A percentile compares a stretch with the other conserved stretches of the same genome.
phyloP scores from a whole-genome alignment of 2,797 vertebrate species.

The Cacajao melanocephalus region DNA sequence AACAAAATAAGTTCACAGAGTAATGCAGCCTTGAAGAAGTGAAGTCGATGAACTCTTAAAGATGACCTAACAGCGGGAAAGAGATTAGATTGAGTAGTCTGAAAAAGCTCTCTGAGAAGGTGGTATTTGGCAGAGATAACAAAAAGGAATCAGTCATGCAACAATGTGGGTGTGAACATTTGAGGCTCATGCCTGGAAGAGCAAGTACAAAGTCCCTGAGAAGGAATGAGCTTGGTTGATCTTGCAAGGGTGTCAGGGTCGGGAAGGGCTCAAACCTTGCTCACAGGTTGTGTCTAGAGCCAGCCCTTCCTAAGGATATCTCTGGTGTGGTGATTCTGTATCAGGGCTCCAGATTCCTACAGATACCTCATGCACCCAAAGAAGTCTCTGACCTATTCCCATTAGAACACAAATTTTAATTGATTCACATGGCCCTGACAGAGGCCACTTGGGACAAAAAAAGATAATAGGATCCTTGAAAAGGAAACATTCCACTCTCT shows the following conservation, averaged over 20 bases:
- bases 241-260: neutral
- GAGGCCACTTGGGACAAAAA: neutral
- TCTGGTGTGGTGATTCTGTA: neutral
- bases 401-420: conserved; percentile 16
- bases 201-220: neutral
- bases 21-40: neutral
- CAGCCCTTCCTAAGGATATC: neutral
- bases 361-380: neutral
- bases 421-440: neutral
- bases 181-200: neutral
- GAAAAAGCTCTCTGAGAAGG: neutral
- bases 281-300: neutral
- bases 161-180: neutral
- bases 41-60: neutral
- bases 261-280: neutral
- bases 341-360: neutral
- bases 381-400: neutral
- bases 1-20: neutral
- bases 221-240: neutral
- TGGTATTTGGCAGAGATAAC: neutral
- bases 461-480: neutral
- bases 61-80: neutral
- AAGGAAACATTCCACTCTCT: neutral
- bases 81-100: neutral
- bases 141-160: neutral